phyloP scores from a whole-genome alignment of 2,113 vertebrate species.

The Cromileptes altivelis region DNA sequence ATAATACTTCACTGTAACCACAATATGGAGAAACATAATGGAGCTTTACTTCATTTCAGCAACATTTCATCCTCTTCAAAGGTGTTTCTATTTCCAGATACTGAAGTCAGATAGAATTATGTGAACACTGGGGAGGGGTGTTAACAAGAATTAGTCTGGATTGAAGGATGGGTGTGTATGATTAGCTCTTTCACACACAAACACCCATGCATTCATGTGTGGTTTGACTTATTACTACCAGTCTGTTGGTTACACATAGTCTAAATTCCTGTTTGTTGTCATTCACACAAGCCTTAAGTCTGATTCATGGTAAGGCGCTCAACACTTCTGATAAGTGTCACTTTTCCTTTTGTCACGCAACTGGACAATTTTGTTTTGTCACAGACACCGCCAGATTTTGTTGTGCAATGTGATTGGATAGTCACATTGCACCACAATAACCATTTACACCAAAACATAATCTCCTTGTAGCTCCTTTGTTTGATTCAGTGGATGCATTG shows the following conservation, averaged over 20 bases:
- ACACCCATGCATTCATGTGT: not conserved
- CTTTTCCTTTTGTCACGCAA: too few species aligned
- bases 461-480: too few species aligned
- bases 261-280: constrained; percentile 12
- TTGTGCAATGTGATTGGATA: too few species aligned
- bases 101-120: constrained; percentile 18
- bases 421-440: too few species aligned
- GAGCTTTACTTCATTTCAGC: constrained; percentile 9
- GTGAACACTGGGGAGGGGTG: not conserved
- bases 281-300: not conserved
- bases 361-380: too few species aligned
- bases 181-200: constrained; percentile 6
- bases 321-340: too few species aligned
- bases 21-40: constrained; percentile 48
- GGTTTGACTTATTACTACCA: constrained; percentile 52
- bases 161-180: not conserved
- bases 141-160: not conserved
- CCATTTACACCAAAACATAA: too few species aligned
- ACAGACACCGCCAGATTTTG: too few species aligned
- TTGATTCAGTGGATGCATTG: too few species aligned
- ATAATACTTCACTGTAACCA: constrained; percentile 24
- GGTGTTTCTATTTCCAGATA: constrained; percentile 38
- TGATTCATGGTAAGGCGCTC: too few species aligned
- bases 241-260: constrained; percentile 6
- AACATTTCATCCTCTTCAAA: constrained; percentile 43